Conservation (phyloP, 1,140 invertebrate genomes). For the Drusus annulatus region DNA sequence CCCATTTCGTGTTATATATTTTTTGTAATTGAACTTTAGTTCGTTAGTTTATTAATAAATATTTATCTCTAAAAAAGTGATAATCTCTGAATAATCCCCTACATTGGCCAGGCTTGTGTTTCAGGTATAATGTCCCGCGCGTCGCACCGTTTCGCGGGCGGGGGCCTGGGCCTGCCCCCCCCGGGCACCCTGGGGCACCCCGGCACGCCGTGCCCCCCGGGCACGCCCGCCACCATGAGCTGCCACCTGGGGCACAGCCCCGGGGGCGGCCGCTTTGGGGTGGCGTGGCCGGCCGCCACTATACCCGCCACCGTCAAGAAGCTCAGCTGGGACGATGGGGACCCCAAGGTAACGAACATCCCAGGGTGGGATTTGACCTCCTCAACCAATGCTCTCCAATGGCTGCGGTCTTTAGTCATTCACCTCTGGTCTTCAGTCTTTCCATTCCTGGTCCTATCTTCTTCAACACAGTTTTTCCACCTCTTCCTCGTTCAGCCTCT, state of each 20-base stretch:
- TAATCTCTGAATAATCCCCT: background rate
- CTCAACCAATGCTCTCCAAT: no score
- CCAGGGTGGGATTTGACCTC: background rate
- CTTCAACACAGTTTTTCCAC: no score
- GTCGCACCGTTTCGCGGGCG: constrained; percentile 51
- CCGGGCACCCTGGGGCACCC: constrained; percentile 54
- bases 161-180: constrained; percentile 57
- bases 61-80: no score
- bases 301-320: constrained; percentile 79
- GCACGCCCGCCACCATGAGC: constrained; percentile 58
- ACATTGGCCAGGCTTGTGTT: constrained; percentile 27
- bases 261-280: constrained; percentile 64
- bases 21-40: no score
- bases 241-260: constrained; percentile 62
- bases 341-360: constrained; percentile 65
- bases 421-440: no score
- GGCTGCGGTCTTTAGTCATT: no score
- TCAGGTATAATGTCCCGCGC: constrained; percentile 54
- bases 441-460: no score
- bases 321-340: constrained; percentile 79
- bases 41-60: no score
- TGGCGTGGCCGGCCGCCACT: constrained; percentile 73
- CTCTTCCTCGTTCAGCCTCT: no score
- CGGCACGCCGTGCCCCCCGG: no score
- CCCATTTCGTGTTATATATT: no score